Evolutionary conservation across 2,113 vertebrate species (phyloP).

Genomic region (Triplophysa tibetana): DNA sequence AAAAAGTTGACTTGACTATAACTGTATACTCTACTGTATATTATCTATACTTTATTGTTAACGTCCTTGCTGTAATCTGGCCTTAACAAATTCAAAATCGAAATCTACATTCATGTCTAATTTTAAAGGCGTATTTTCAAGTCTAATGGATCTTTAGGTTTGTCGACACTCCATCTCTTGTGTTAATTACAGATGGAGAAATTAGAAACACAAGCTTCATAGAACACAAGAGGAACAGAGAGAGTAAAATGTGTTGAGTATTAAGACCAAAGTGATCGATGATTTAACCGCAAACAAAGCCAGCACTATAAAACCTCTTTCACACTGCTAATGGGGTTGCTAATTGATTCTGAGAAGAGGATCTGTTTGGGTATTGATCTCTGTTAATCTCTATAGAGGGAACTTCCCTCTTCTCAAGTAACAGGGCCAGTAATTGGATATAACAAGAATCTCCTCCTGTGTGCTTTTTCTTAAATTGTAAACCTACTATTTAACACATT

Average conservation of each 20-base stretch:
- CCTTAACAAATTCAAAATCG: too few species aligned
- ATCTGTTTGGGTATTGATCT: constrained; percentile 45
- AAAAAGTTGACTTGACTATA: too few species aligned
- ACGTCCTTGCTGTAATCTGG: too few species aligned
- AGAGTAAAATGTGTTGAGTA: constrained; percentile 1
- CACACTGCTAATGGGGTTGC: constrained; percentile 30
- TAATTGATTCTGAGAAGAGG: constrained; percentile 49
- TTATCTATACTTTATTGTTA: too few species aligned
- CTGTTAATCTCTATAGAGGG: constrained; percentile 41
- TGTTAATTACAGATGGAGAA: constrained; percentile 40
- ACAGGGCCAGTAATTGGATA: neutral
- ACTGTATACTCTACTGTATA: too few species aligned
- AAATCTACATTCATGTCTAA: neutral
- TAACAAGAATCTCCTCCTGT: constrained; percentile 6
- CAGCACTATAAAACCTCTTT: constrained; percentile 25
- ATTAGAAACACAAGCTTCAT: constrained; percentile 37
- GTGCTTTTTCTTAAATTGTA: neutral
- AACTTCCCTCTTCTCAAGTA: constrained; percentile 16
- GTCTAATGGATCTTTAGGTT: constrained; percentile 4
- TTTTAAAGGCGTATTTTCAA: too few species aligned
- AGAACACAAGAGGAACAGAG: constrained; percentile 14
- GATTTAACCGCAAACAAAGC: constrained; percentile 11
- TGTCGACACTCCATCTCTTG: neutral
- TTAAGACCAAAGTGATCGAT: constrained; percentile 46
- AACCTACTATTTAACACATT: neutral